Base-by-base conservation (phyloP, 1,140 invertebrate species). In the Nebria ingens region DNA sequence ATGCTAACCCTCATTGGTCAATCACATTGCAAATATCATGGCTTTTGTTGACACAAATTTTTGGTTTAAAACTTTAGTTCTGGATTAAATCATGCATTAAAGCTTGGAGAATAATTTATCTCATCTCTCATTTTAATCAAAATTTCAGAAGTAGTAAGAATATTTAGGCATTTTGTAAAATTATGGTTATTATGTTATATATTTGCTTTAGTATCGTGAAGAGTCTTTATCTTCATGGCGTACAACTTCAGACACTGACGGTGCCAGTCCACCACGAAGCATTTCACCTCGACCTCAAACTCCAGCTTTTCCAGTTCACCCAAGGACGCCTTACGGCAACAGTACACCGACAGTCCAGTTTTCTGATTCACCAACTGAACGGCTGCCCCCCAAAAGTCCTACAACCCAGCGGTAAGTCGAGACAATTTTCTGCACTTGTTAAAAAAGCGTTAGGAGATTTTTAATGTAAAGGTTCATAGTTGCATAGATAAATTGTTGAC, bases 251-350 rank as follows among this genome's bases (percentile, higher is more conserved):
- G 67, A 73, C 17, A 81, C 78, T 64, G 81, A 81, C 57, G 70
- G 77, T 61, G 66, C 68, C 4, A 75, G 71, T 60, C 65, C 77
- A 66, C 71, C 34, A 59, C 72, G 54, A 61, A 73, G 58, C 69
- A 72, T 57, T 64, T 75, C 64, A 63, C 73, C 70, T 70, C 79
- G 91, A 55, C 88, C 89, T 19, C 85, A 89, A 68, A 94, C 91
- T 1, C 91, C 91, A 17, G 87, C 87, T 40, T 95, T 94, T 74
- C 91, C 91, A 25, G 88, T 91, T 19, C 85, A 87, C 62, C 89
- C 91, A 21, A 81, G 89, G 59, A 93, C 91, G 1, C 90, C 91
- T 1, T 93, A 93, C 75, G 59, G 59, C 13, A 85, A 80, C 65
- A 74, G 75, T 52, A 75, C 75, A 21, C 76, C 80, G 55, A 79